Base-by-base conservation (phyloP, 2,797 vertebrate species). In the Neosalanx taihuensis region DNA sequence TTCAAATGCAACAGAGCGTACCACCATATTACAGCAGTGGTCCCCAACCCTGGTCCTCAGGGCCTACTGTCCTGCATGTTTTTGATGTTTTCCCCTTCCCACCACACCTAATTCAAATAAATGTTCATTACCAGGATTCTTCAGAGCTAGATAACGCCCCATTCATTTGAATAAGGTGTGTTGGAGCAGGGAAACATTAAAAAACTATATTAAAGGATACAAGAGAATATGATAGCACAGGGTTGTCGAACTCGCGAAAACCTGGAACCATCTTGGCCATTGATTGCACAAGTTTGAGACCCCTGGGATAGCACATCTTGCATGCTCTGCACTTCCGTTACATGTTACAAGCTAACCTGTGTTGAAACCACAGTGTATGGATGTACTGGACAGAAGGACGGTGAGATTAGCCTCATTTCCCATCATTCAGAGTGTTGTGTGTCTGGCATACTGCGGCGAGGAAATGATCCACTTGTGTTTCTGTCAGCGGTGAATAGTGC, bases 381-480 rank as follows among this genome's bases (percentile, higher is more conserved):
- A 60, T 67, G 9, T 41, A 70, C 56, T 64, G 67, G 64, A 69
- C 31, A 60, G 67, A 58, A 18, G 4, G 62, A 57, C 6, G 69
- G 49, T 51, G 23, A 37, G 65, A 72, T 75, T 59, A 63, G 26
- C 18, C 58, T 60, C 20, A 13, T 60, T 12, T 30, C 12, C 12
- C 26, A 4, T 12, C 58, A 60, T 23, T 60, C 20, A 60, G 58
- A 60, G 59, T 64, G 20, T 10, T 46, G 37, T 37, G 63, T 64
- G 64, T 29, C n/a, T 65, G 2, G 30, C 41, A 7, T 41, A n/a
- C 37, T 29, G 20, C 7, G 20, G 6, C 3, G n/a, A 29, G 63
- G 57, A 81, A 79, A 73, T 17, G 46, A 83, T 79, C 72, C 76
- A 64, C 64, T 71, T 80, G 68, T 70, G 73, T 83, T 80, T 74